Percentiles rank a stretch among this genome's conserved stretches.
These are phyloP conservation scores for Coracias cyanogaster DNA, from an alignment of 2,797 vertebrate genomes.

Conservation along the genomic window DNA sequence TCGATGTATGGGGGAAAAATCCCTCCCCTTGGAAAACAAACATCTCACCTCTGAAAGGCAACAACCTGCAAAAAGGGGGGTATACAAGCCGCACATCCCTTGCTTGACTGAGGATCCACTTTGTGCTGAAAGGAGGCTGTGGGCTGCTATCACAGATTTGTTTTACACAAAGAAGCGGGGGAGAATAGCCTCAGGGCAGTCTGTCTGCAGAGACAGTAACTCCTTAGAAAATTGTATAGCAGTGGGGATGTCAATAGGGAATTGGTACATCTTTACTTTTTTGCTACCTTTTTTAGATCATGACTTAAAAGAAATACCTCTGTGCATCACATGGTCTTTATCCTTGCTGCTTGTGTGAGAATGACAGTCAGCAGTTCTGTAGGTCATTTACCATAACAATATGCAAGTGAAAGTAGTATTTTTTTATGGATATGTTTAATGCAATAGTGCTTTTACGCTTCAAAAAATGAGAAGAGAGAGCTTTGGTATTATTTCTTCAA, in stretches of 20 bases:
- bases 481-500: not conserved
- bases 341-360: not conserved
- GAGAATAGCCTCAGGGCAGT: not conserved
- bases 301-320: not conserved
- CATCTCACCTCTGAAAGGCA: not conserved
- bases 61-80: not conserved
- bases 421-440: not conserved
- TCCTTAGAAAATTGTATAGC: not conserved
- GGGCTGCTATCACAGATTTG: not conserved
- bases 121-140: not conserved
- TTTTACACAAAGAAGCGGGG: not conserved
- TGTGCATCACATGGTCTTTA: not conserved
- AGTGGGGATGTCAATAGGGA: not conserved
- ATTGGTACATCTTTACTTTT: not conserved
- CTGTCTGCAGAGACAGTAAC: not conserved
- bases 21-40: conserved; percentile 52
- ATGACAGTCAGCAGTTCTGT: not conserved
- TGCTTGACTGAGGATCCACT: not conserved
- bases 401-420: not conserved
- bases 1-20: not conserved
- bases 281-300: not conserved
- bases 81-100: not conserved
- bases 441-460: not conserved
- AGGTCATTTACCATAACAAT: not conserved
- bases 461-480: not conserved